Percentiles rank a stretch among this genome's conserved stretches.
These are phyloP conservation scores for Hylomyscus alleni DNA, from an alignment of 2,797 vertebrate genomes.

Conservation along the genomic window DNA sequence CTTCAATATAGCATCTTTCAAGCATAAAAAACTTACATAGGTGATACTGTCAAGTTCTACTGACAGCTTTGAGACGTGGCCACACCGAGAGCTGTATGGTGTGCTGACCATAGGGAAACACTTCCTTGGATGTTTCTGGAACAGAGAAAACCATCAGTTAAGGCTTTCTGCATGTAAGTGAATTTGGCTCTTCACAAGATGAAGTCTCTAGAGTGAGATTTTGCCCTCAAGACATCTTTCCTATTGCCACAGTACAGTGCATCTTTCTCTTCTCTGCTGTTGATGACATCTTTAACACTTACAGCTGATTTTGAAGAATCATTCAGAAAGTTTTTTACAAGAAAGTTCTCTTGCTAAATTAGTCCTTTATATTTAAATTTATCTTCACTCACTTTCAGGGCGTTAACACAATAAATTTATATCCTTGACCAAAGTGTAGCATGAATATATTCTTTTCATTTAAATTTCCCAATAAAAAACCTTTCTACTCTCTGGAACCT, in stretches of 20 bases:
- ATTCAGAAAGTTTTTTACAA: no score
- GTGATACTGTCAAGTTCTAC: no score
- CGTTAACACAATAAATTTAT: no score
- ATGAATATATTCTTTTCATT: no score
- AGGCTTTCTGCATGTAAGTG: not conserved
- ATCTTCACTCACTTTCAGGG: not conserved
- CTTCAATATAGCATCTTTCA: not conserved
- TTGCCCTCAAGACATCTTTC: not conserved
- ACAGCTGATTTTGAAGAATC: not conserved
- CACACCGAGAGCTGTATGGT: not conserved
- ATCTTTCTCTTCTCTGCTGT: not conserved
- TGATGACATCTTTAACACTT: not conserved
- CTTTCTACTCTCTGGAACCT: no score
- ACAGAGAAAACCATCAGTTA: not conserved
- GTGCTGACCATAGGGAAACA: not conserved
- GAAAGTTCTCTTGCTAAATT: not conserved
- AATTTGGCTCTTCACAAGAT: not conserved
- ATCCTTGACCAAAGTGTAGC: not conserved
- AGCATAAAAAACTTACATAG: not conserved
- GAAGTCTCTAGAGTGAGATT: not conserved
- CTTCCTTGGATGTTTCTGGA: not conserved
- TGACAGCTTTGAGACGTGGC: not conserved
- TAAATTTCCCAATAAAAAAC: no score
- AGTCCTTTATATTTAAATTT: not conserved
- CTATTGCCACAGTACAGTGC: accelerated